Evolutionary conservation across 2,797 vertebrate species (phyloP).

Genomic region (Pipistrellus pipistrellus): DNA sequence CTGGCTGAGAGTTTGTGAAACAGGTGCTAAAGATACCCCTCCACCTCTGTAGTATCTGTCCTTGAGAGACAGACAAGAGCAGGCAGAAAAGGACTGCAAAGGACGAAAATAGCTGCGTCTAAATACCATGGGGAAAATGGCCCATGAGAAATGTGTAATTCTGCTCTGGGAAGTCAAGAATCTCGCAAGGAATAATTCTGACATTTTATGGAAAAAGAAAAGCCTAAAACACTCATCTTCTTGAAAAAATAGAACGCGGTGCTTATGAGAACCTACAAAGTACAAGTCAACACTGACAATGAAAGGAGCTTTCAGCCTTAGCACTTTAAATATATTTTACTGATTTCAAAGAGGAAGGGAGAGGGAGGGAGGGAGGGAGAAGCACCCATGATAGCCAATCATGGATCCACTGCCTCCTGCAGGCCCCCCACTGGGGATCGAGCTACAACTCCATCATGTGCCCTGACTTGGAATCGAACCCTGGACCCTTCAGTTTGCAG

Average conservation of each 20-base stretch:
- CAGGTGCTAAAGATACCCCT: background rate
- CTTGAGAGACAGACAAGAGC: background rate
- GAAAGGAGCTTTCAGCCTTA: background rate
- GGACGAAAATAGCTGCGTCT: slow-evolving; percentile 44
- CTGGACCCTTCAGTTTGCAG: too few relatives aligned
- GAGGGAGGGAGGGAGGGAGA: too few relatives aligned
- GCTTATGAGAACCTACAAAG: background rate
- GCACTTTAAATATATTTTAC: background rate
- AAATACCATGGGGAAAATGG: background rate
- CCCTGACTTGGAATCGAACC: too few relatives aligned
- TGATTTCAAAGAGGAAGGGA: too few relatives aligned
- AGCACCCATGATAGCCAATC: too few relatives aligned
- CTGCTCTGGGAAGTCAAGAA: background rate
- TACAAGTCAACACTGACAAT: background rate
- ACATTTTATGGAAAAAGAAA: background rate
- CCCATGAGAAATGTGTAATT: background rate
- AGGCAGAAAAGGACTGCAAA: slow-evolving; percentile 16
- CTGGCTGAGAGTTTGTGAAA: background rate
- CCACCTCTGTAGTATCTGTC: background rate
- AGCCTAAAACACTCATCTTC: background rate
- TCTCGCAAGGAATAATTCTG: background rate
- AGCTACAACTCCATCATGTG: too few relatives aligned
- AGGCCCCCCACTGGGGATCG: too few relatives aligned
- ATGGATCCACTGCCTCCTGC: too few relatives aligned
- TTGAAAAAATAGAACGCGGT: background rate